phyloP scores from a whole-genome alignment of 2,797 vertebrate genomes.

The Eulemur mongoz region DNA sequence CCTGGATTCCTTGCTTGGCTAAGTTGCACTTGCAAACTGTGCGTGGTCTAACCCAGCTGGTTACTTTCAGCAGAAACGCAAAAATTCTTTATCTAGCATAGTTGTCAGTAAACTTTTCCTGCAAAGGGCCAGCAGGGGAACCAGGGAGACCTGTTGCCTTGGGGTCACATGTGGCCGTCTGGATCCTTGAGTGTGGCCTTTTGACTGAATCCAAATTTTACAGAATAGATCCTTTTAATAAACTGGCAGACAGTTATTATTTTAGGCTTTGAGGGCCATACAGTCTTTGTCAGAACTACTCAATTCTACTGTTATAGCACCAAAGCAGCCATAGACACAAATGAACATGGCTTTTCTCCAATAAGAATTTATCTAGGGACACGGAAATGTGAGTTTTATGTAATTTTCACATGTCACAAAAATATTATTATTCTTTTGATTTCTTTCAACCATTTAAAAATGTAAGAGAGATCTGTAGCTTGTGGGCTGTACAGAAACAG shows the following conservation, averaged over 20 bases:
- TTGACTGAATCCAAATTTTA: not conserved
- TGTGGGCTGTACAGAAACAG: not conserved
- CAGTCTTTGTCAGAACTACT: not conserved
- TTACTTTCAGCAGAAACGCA: not conserved
- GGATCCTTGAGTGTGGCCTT: not conserved
- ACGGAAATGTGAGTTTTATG: not conserved
- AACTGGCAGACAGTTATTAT: not conserved
- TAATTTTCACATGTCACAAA: not conserved
- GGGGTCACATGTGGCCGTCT: not conserved
- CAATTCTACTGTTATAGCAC: not conserved
- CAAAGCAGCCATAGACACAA: not conserved
- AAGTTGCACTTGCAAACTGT: not conserved
- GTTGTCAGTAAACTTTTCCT: not conserved
- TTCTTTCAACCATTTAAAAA: conserved; percentile 3
- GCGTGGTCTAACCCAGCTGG: not conserved
- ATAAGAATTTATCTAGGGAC: not conserved
- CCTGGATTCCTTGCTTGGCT: not conserved
- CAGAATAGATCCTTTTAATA: not conserved
- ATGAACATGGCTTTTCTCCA: not conserved
- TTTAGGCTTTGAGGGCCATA: not conserved
- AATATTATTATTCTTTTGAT: not conserved
- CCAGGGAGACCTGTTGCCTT: accelerated
- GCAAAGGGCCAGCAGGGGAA: not conserved
- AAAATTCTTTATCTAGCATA: not conserved
- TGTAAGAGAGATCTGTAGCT: not conserved